These are phyloP conservation scores for Bombus sylvicola DNA, from an alignment of 1,140 invertebrate species.

Conservation along the genomic window DNA sequence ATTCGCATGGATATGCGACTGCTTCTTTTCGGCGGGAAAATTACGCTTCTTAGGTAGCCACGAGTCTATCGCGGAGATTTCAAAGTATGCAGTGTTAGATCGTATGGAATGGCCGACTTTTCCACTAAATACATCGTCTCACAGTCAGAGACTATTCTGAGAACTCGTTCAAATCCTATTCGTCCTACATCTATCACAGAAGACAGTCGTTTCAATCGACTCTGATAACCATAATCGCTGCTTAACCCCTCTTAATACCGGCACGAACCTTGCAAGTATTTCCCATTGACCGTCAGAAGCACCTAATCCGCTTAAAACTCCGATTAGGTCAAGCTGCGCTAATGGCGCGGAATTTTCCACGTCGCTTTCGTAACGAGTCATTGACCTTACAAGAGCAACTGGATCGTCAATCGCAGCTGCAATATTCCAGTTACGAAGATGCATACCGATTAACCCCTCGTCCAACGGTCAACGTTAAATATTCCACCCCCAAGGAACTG, in stretches of 20 bases:
- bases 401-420: not conserved
- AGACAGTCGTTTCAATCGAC: not conserved
- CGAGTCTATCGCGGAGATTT: not conserved
- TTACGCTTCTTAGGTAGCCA: conserved; percentile 2
- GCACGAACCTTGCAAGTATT: not conserved
- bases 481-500: not conserved
- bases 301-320: not conserved
- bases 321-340: not conserved
- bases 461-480: not conserved
- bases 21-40: not conserved
- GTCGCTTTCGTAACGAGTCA: too few species aligned
- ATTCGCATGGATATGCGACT: conserved; percentile 32
- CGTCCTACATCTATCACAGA: not conserved
- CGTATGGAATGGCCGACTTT: too few species aligned
- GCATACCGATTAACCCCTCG: not conserved
- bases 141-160: not conserved
- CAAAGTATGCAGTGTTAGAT: too few species aligned
- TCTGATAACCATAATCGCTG: not conserved
- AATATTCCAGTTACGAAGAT: not conserved
- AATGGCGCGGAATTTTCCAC: not conserved
- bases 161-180: not conserved
- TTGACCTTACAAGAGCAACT: not conserved
- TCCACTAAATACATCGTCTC: too few species aligned
- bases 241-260: not conserved
- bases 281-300: not conserved